phyloP scores from a whole-genome alignment of 2,113 vertebrate genomes.

The Lucifuga dentata region DNA sequence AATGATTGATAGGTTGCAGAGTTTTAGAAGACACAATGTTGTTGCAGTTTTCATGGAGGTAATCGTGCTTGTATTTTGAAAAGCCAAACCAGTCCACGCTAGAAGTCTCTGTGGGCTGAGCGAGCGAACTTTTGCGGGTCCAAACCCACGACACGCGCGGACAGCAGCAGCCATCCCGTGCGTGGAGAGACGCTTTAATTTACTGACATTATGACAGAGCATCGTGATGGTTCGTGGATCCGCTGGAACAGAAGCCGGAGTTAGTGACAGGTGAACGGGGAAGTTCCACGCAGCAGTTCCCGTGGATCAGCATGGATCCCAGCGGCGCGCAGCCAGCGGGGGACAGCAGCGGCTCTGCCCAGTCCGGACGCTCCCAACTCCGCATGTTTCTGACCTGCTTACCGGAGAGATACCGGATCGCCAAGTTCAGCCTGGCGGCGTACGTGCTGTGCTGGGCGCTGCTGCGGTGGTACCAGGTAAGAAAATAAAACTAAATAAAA shows the following conservation, averaged over 20 bases:
- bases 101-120: too few relatives aligned
- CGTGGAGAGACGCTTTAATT: not conserved
- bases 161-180: too few relatives aligned
- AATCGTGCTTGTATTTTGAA: too few relatives aligned
- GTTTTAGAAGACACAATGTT: too few relatives aligned
- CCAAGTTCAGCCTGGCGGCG: constrained; percentile 68
- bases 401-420: constrained; percentile 71
- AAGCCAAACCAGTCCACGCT: too few relatives aligned
- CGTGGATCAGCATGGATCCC: not conserved
- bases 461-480: constrained; percentile 84
- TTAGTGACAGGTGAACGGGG: not conserved
- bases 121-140: too few relatives aligned
- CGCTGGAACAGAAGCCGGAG: not conserved
- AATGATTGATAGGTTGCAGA: too few relatives aligned
- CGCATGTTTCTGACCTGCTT: constrained; percentile 64
- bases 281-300: not conserved
- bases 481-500: too few relatives aligned
- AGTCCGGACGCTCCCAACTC: constrained; percentile 40
- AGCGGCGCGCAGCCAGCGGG: not conserved
- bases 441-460: constrained; percentile 80
- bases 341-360: not conserved
- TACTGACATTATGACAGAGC: not conserved
- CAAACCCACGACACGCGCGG: too few relatives aligned
- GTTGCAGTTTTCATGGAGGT: too few relatives aligned
- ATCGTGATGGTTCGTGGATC: not conserved